Percentiles rank a stretch among this genome's conserved stretches.
Evolutionary conservation across 2,888 invertebrate genomes (phyloP).

Genomic region (Allacma fusca): DNA sequence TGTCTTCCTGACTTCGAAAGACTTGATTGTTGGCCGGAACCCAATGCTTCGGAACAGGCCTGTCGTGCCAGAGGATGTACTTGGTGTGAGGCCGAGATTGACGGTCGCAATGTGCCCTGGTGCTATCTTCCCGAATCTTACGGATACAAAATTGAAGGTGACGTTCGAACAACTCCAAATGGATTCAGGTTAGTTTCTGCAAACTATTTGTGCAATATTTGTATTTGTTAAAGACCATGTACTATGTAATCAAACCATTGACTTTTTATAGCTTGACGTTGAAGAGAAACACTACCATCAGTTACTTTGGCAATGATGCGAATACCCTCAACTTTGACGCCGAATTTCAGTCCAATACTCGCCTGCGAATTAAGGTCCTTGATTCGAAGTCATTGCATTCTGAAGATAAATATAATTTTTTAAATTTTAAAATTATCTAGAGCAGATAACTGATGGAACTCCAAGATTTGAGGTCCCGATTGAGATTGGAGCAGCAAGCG

Average conservation of each 20-base stretch:
- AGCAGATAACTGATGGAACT: constrained; percentile 49
- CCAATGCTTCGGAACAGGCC: constrained; percentile 66
- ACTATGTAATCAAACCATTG: neutral
- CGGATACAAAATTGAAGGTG: constrained; percentile 40
- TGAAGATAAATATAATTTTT: too few species aligned
- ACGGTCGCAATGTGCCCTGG: constrained; percentile 48
- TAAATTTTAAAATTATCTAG: neutral
- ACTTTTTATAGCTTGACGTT: constrained; percentile 44
- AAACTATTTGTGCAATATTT: neutral
- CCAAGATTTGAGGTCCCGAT: constrained; percentile 58
- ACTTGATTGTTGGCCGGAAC: constrained; percentile 77
- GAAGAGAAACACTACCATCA: constrained; percentile 44
- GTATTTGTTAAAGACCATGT: too few species aligned
- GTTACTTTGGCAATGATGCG: constrained; percentile 52
- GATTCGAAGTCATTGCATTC: too few species aligned
- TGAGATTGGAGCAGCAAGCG: constrained; percentile 47
- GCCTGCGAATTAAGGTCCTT: constrained; percentile 55
- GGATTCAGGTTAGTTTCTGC: constrained; percentile 41
- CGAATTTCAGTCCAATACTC: constrained; percentile 56
- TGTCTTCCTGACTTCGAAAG: constrained; percentile 62
- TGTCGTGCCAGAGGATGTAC: constrained; percentile 76
- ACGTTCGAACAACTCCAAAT: neutral
- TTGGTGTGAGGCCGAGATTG: constrained; percentile 66
- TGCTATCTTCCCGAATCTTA: constrained; percentile 51
- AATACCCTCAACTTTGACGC: constrained; percentile 47